Evolutionary conservation across 2,888 invertebrate species (phyloP).

Genomic region (Blastobasis lacticolella): DNA sequence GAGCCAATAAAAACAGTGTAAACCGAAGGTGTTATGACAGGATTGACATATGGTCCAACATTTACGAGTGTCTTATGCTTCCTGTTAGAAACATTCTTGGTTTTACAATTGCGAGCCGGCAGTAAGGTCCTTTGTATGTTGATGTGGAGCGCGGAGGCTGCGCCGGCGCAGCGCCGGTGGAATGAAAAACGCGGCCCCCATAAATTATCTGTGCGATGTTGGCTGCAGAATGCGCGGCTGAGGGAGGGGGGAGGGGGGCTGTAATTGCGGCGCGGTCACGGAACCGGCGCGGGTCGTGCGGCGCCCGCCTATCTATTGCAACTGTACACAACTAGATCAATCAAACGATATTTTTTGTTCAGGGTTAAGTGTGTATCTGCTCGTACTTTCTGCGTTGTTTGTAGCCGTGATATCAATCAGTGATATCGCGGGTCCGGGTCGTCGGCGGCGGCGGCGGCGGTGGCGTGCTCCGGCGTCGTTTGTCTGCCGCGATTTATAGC

Average conservation of each 20-base stretch:
- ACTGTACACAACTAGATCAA: too few relatives aligned
- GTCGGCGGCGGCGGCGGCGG: not conserved
- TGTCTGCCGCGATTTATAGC: conserved; percentile 14
- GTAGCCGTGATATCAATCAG: too few relatives aligned
- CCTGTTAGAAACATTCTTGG: too few relatives aligned
- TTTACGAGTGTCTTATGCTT: too few relatives aligned
- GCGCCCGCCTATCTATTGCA: conserved; percentile 5
- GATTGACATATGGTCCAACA: too few relatives aligned
- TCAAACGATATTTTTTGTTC: too few relatives aligned
- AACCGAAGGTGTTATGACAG: too few relatives aligned
- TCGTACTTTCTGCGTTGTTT: too few relatives aligned
- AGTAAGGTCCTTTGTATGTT: too few relatives aligned
- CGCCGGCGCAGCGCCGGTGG: conserved; percentile 1
- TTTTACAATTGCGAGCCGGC: too few relatives aligned
- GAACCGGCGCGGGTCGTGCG: conserved; percentile 21
- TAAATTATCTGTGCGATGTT: conserved; percentile 39
- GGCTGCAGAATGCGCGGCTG: conserved; percentile 1
- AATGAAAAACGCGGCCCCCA: conserved; percentile 23
- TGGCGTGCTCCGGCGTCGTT: conserved; percentile 12
- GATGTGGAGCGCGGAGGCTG: not conserved
- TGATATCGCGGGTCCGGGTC: not conserved
- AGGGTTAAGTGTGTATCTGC: too few relatives aligned
- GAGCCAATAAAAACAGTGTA: too few relatives aligned
- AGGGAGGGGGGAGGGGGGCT: not conserved
- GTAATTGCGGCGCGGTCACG: conserved; percentile 43